A percentile compares a stretch with the other conserved stretches of the same genome.
Conservation (phyloP, 2,888 invertebrate species). For the Patella depressa region DNA sequence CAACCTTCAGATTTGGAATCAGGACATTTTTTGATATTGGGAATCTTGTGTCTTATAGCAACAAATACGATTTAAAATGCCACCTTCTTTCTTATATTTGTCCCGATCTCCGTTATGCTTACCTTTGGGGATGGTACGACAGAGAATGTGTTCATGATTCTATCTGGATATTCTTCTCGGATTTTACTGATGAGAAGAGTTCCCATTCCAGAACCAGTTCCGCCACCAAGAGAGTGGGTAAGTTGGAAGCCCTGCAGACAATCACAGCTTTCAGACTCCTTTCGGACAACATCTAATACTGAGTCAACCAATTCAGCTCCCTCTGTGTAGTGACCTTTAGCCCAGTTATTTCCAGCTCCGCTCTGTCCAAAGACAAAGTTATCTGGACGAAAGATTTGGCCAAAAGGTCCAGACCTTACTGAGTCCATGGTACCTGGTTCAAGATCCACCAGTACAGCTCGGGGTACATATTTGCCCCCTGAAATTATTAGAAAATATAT, state of each 20-base stretch:
- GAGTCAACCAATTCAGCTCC: background rate
- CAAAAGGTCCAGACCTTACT: background rate
- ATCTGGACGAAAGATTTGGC: slow-evolving; percentile 1
- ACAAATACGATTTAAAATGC: no score
- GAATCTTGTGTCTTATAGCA: no score
- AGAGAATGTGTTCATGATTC: slow-evolving; percentile 4
- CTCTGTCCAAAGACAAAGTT: slow-evolving; percentile 11
- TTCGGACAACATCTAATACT: slow-evolving; percentile 3
- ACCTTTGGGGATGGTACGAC: slow-evolving; percentile 7
- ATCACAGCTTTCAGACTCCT: background rate
- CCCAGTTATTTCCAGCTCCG: slow-evolving; percentile 4
- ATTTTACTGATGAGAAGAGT: slow-evolving; percentile 1
- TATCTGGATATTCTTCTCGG: slow-evolving; percentile 3
- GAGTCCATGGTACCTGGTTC: slow-evolving; percentile 8
- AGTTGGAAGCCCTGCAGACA: slow-evolving; percentile 4
- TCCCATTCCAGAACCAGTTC: slow-evolving; percentile 10
- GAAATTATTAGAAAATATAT: background rate
- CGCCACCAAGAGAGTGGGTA: slow-evolving; percentile 2
- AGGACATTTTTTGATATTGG: no score
- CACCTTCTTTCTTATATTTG: no score
- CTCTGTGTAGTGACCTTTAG: slow-evolving; percentile 9
- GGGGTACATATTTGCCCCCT: slow-evolving; percentile 6
- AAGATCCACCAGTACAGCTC: background rate
- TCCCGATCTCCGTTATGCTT: background rate
- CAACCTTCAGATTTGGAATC: no score